Percentiles rank a stretch among this genome's conserved stretches.
phyloP scores from a whole-genome alignment of 2,797 vertebrate genomes.

The Bradypodion pumilum region DNA sequence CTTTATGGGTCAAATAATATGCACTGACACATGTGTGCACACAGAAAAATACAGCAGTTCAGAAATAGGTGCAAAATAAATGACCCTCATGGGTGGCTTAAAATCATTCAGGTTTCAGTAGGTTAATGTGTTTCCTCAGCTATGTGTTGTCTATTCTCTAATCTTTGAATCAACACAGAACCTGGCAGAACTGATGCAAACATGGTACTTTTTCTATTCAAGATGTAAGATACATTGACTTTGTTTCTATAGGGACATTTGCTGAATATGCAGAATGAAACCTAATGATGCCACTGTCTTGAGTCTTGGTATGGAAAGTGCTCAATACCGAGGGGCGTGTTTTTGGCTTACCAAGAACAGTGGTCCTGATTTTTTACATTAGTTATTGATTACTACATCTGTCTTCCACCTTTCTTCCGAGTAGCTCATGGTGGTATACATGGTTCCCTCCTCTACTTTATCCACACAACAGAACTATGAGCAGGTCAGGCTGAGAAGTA shows the following conservation, averaged over 20 bases:
- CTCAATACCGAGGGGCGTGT: not conserved
- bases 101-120: too few species aligned
- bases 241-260: not conserved
- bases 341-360: not conserved
- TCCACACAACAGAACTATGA: not conserved
- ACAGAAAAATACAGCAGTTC: too few species aligned
- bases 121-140: too few species aligned
- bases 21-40: too few species aligned
- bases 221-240: too few species aligned
- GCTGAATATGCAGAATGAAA: constrained; percentile 21
- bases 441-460: not conserved
- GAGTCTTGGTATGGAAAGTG: not conserved
- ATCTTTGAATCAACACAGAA: too few species aligned
- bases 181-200: too few species aligned
- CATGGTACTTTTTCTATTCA: too few species aligned
- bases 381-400: not conserved
- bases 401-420: not conserved
- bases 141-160: too few species aligned
- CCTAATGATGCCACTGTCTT: not conserved
- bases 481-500: not conserved
- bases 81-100: too few species aligned
- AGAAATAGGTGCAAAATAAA: too few species aligned
- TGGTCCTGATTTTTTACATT: not conserved
- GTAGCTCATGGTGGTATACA: not conserved
- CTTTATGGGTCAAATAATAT: too few species aligned